Percentiles rank a stretch among this genome's conserved stretches.
phyloP scores from a whole-genome alignment of 2,888 invertebrate genomes.

The Prionchulus punctatus region DNA sequence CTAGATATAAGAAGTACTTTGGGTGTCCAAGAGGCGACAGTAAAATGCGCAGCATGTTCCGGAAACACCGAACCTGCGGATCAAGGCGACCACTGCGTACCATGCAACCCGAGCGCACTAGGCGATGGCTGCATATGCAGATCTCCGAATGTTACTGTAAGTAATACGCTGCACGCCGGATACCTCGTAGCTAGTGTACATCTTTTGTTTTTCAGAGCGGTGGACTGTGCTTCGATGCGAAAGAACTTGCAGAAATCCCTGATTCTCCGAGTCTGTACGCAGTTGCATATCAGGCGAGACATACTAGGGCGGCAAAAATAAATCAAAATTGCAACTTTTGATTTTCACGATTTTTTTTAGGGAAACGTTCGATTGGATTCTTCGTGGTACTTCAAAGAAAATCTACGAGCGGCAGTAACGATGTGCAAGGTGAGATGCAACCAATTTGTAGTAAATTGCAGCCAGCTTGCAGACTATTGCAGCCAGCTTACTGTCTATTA shows the following conservation, averaged over 20 bases:
- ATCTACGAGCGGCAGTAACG: conserved; percentile 35
- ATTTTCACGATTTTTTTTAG: not conserved
- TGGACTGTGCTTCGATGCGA: not conserved
- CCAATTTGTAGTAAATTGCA: too few relatives aligned
- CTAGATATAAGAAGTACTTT: too few relatives aligned
- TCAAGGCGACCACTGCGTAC: not conserved
- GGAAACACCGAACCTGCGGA: not conserved
- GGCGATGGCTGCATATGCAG: not conserved
- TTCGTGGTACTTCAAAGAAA: conserved; percentile 33
- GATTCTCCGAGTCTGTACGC: not conserved
- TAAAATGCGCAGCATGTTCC: not conserved
- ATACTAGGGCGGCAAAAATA: not conserved
- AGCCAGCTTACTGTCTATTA: too few relatives aligned
- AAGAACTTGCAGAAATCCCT: not conserved
- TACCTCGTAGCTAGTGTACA: too few relatives aligned
- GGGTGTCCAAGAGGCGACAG: not conserved
- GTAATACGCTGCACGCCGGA: not conserved
- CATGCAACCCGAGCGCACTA: not conserved
- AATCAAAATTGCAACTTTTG: not conserved
- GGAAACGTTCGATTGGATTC: conserved; percentile 26
- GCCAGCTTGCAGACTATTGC: too few relatives aligned
- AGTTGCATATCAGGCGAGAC: not conserved
- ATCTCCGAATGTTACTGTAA: not conserved
- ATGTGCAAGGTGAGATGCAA: conserved; percentile 37
- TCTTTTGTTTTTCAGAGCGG: not conserved